These are phyloP conservation scores for Paraescarpia echinospica DNA, from an alignment of 1,140 invertebrate species.

Conservation along the genomic window DNA sequence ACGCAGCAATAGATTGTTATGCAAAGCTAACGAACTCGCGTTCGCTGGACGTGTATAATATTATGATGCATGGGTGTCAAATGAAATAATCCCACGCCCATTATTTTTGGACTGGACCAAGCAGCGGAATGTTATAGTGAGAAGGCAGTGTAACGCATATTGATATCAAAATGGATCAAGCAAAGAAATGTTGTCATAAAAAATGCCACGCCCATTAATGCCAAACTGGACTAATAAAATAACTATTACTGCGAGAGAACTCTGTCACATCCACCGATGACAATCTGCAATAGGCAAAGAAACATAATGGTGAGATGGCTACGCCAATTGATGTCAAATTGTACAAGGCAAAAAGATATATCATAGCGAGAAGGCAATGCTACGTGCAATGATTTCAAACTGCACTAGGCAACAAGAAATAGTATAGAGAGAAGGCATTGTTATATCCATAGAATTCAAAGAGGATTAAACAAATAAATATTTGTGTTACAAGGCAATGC, in stretches of 20 bases:
- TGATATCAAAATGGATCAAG: background rate
- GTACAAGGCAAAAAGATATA: too few species aligned
- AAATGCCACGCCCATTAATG: background rate
- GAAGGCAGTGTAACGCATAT: background rate
- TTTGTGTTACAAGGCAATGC: too few species aligned
- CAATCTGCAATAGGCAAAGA: too few species aligned
- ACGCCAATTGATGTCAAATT: too few species aligned
- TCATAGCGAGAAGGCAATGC: too few species aligned
- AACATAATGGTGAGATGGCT: too few species aligned
- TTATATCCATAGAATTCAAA: too few species aligned
- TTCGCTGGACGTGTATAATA: background rate
- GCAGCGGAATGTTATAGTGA: background rate
- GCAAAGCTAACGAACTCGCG: background rate
- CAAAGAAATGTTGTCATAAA: background rate
- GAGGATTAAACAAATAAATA: too few species aligned
- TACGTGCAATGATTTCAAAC: too few species aligned
- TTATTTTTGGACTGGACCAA: background rate
- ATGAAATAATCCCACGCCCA: background rate
- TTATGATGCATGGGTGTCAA: background rate
- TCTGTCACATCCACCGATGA: too few species aligned
- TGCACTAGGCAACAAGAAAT: too few species aligned
- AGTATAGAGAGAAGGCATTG: too few species aligned
- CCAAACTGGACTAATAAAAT: background rate
- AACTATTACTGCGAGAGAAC: background rate
- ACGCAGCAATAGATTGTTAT: background rate